A percentile compares a stretch with the other conserved stretches of the same genome.
These are phyloP conservation scores for Acromyrmex charruanus DNA, from an alignment of 1,140 invertebrate species.

Conservation along the genomic window DNA sequence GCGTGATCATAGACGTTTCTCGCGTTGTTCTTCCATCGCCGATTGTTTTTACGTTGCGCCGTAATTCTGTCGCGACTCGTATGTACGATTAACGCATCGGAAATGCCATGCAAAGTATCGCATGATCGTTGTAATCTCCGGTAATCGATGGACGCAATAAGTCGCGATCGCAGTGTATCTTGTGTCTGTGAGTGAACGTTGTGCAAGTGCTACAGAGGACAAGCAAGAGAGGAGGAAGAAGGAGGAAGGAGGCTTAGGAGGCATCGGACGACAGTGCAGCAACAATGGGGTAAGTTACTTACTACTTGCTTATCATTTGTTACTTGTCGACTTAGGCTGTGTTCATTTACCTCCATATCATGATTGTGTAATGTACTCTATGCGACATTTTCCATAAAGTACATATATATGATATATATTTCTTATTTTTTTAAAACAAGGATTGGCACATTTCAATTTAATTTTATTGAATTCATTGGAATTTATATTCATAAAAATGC, in stretches of 20 bases:
- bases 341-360: neutral
- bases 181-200: neutral
- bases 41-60: neutral
- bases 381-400: neutral
- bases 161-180: neutral
- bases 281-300: neutral
- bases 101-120: neutral
- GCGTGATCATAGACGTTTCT: neutral
- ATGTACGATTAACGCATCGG: neutral
- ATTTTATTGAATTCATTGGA: neutral
- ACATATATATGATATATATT: neutral
- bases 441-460: neutral
- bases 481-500: neutral
- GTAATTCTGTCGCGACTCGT: neutral
- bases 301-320: neutral
- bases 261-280: neutral
- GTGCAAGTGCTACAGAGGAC: neutral
- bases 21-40: neutral
- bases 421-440: neutral
- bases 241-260: neutral
- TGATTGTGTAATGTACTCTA: neutral
- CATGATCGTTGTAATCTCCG: neutral
- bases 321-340: neutral
- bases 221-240: neutral
- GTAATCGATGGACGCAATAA: neutral